Conservation (phyloP, 2,113 vertebrate species). For the Pterocles gutturalis region DNA sequence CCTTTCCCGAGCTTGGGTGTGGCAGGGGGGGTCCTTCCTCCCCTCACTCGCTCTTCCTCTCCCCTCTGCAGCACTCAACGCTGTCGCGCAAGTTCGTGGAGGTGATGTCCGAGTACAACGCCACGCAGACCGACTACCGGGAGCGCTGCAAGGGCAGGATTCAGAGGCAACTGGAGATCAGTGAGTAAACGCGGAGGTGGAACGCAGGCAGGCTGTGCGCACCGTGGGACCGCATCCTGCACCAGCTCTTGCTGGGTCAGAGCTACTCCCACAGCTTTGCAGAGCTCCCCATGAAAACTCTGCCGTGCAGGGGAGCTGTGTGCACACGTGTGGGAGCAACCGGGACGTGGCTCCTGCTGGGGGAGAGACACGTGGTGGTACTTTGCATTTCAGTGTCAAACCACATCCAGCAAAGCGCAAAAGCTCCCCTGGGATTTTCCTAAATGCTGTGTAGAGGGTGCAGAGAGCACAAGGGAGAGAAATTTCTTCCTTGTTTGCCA, state of each 20-base stretch:
- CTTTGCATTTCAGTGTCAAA: not conserved
- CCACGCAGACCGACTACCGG: conserved; percentile 84
- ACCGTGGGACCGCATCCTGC: accelerated
- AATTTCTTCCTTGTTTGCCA: not conserved
- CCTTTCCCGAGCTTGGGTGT: accelerated
- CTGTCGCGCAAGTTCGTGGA: conserved; percentile 87
- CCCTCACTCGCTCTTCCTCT: not conserved
- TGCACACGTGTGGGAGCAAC: accelerated
- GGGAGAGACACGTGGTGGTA: accelerated
- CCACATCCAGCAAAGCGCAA: not conserved
- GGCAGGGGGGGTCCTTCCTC: too few relatives aligned
- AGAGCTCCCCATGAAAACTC: accelerated
- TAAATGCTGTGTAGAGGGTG: not conserved
- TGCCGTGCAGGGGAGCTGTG: accelerated
- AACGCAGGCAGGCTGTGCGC: accelerated
- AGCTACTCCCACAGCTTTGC: not conserved
- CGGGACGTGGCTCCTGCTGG: accelerated
- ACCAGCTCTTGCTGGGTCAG: accelerated
- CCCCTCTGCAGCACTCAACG: conserved; percentile 77
- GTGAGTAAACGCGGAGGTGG: conserved; percentile 60
- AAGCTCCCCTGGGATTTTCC: not conserved
- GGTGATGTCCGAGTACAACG: conserved; percentile 86
- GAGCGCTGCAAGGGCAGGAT: conserved; percentile 88
- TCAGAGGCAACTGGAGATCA: conserved; percentile 87
- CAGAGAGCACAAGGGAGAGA: not conserved